Percentiles rank a stretch among this genome's conserved stretches.
Conservation (phyloP, 2,888 invertebrate genomes). For the Pandemis cinnamomeana region DNA sequence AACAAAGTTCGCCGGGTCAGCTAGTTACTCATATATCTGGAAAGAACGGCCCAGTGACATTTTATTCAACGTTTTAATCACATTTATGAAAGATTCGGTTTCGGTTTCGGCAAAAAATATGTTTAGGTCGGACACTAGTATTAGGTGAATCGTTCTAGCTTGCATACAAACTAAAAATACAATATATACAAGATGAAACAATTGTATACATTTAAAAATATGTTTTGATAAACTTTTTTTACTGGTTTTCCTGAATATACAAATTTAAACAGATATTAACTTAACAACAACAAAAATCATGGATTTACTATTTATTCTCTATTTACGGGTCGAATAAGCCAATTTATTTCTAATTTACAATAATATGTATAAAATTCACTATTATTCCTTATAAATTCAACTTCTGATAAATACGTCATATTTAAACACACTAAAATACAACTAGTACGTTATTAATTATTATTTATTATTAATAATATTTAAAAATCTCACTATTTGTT, state of each 20-base stretch:
- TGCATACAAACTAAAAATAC: constrained; percentile 23
- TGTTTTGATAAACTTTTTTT: neutral
- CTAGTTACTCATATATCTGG: too few species aligned
- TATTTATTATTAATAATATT: constrained; percentile 51
- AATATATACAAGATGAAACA: constrained; percentile 10
- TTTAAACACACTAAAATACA: constrained; percentile 43
- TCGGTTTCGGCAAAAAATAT: too few species aligned
- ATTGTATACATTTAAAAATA: constrained; percentile 45
- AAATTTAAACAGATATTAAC: constrained; percentile 11
- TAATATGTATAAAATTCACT: constrained; percentile 42
- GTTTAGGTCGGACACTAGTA: neutral
- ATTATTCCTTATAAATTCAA: constrained; percentile 63
- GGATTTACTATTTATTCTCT: constrained; percentile 13
- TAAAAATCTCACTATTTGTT: constrained; percentile 74
- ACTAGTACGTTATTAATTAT: constrained; percentile 43
- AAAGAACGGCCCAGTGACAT: too few species aligned
- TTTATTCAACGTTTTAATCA: too few species aligned
- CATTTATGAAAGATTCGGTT: too few species aligned
- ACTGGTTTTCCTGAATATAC: constrained; percentile 3
- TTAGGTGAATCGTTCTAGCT: neutral
- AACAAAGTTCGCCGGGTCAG: too few species aligned
- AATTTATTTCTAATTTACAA: constrained; percentile 25
- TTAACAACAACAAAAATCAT: constrained; percentile 23
- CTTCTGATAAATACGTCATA: constrained; percentile 58
- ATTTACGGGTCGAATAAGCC: constrained; percentile 35